phyloP scores from a whole-genome alignment of 2,888 invertebrate species.

The Kryphioiulus occultus region DNA sequence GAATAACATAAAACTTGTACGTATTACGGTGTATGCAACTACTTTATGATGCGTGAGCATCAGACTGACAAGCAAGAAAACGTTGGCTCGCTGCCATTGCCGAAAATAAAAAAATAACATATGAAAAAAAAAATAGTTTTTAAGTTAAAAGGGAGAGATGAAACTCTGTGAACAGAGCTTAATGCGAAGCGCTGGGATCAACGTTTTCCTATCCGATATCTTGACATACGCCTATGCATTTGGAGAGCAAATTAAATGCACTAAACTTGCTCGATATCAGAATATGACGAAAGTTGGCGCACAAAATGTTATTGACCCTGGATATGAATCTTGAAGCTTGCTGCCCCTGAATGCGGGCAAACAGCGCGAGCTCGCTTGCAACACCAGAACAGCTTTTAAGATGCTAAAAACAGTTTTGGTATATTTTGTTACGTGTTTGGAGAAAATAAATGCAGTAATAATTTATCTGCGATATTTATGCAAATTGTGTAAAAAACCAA shows the following conservation, averaged over 20 bases:
- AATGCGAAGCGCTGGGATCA: constrained; percentile 30
- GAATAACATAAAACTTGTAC: constrained; percentile 28
- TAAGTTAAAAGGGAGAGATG: constrained; percentile 14
- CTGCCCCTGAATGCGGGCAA: background rate
- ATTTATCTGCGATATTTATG: too few relatives aligned
- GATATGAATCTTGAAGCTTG: background rate
- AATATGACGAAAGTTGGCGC: background rate
- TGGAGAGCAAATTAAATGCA: background rate
- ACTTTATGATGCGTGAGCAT: constrained; percentile 35
- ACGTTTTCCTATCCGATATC: constrained; percentile 11
- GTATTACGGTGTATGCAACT: constrained; percentile 12
- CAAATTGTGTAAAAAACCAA: too few relatives aligned
- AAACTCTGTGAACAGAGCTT: constrained; percentile 20
- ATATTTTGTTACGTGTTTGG: too few relatives aligned
- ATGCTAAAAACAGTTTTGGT: too few relatives aligned
- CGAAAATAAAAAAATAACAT: constrained; percentile 29
- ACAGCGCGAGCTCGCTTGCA: background rate
- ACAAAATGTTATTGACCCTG: background rate
- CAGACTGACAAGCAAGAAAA: constrained; percentile 30
- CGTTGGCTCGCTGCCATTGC: background rate
- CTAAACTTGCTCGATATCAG: background rate
- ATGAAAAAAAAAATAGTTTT: constrained; percentile 27
- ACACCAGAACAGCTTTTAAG: too few relatives aligned
- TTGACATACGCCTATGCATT: background rate
- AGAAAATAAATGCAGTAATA: too few relatives aligned